Base-by-base conservation (phyloP, 1,140 invertebrate species). In the Ectropis grisescens region DNA sequence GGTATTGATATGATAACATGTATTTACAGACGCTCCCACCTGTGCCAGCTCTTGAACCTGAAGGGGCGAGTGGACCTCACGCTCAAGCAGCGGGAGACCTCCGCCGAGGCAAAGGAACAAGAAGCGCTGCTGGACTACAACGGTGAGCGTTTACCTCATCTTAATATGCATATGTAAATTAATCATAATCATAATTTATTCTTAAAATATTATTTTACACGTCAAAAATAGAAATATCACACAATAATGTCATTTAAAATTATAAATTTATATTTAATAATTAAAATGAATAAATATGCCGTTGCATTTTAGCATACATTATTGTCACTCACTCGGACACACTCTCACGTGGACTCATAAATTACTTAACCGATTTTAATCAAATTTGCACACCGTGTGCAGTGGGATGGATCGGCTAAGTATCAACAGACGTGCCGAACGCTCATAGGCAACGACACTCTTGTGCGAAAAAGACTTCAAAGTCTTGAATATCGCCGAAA, bases 41-140 rank as follows among this genome's bases (percentile, higher is more conserved):
- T 82, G 0, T 70, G 76, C 11, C 68, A 71, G 39, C 44, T 83
- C 25, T 33, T 83, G 13, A 78, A 76, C 36, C 43, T 82, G 6
- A 57, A 55, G 10, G 70, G 74, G 0, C 45, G 76, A 0, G 37
- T 82, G 2, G 54, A 65, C 15, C 58, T 82, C 16, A 60, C 68
- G n/a, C 24, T 54, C 5, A 35, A 52, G 0, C 62, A 72, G 32
- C 39, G 64, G 2, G 35, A 11, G 1, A 16, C 35, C 2, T 15
- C 36, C 2, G 25, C 25, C 1, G 25, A 39, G 13, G 13, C 15
- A 1, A 16, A 46, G 0, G 36, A 49, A 2, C 49, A 56, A 0
- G 47, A 62, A 9, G 53, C 74, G 0, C 41, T 76, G 0, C 39
- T 82, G 1, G 56, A 70, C 3, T 82, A 82, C 29, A 67, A 67